phyloP scores from a whole-genome alignment of 1,140 invertebrate genomes.

The Drosophila gunungcola region DNA sequence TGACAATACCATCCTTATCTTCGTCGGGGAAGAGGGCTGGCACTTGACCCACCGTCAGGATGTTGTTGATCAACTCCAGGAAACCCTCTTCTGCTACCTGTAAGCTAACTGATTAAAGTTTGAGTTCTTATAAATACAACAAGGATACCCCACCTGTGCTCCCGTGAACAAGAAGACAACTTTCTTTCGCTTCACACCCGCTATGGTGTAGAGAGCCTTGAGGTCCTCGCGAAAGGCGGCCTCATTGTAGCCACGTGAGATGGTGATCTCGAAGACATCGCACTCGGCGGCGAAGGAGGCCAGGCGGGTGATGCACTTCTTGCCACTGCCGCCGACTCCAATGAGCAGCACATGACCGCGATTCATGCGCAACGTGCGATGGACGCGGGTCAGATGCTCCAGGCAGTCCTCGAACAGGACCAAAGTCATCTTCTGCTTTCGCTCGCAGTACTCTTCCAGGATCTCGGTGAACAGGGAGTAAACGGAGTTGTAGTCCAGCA shows the following conservation, averaged over 20 bases:
- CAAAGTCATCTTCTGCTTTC: conserved; percentile 88
- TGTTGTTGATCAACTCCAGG: conserved; percentile 95
- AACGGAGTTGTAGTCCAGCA: conserved; percentile 94
- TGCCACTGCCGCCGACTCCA: conserved; percentile 94
- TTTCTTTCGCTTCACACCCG: conserved; percentile 91
- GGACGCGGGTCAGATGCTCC: conserved; percentile 94
- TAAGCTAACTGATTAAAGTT: too few species aligned
- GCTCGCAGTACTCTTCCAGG: conserved; percentile 93
- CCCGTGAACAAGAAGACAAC: conserved; percentile 94
- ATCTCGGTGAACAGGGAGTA: conserved; percentile 95
- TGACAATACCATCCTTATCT: conserved; percentile 93
- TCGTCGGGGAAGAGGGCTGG: conserved; percentile 94
- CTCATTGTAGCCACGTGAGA: conserved; percentile 93
- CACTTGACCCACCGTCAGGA: conserved; percentile 93
- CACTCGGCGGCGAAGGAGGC: conserved; percentile 91
- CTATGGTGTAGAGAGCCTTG: conserved; percentile 90
- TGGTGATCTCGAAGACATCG: conserved; percentile 92
- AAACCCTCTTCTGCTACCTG: conserved; percentile 91
- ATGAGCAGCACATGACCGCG: conserved; percentile 93
- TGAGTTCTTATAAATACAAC: neutral
- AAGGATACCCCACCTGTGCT: conserved; percentile 87
- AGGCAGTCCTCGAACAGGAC: conserved; percentile 96
- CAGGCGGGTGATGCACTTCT: conserved; percentile 90
- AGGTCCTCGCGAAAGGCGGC: conserved; percentile 93
- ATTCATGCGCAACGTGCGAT: conserved; percentile 92